These are phyloP conservation scores for Idaea biselata DNA, from an alignment of 2,888 invertebrate species.

Conservation along the genomic window DNA sequence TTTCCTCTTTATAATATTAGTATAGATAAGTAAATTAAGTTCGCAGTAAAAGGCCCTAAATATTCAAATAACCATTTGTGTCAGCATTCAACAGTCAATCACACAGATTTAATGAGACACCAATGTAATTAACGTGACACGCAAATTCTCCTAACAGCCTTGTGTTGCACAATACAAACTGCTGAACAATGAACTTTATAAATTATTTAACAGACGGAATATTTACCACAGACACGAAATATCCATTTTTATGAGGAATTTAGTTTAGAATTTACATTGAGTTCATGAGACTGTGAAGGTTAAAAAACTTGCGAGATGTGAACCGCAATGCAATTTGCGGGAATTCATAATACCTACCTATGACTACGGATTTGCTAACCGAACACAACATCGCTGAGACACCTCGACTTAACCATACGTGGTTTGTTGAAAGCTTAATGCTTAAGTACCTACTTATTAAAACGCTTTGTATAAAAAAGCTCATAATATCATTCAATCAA, in stretches of 20 bases:
- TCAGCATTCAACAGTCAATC: background rate
- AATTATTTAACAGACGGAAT: background rate
- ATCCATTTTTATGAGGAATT: background rate
- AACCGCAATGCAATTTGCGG: background rate
- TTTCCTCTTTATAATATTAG: too few relatives aligned
- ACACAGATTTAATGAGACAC: slow-evolving; percentile 5
- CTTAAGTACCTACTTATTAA: too few relatives aligned
- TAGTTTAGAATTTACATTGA: background rate
- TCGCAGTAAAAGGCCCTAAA: background rate
- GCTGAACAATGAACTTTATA: background rate
- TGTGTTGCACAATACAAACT: background rate
- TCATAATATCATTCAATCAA: too few relatives aligned
- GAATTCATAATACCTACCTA: too few relatives aligned
- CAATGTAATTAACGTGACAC: slow-evolving; percentile 15
- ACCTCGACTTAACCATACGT: too few relatives aligned
- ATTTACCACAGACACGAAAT: slow-evolving; percentile 3
- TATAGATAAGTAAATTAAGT: too few relatives aligned
- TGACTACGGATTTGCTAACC: too few relatives aligned
- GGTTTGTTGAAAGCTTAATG: too few relatives aligned
- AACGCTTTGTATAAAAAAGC: too few relatives aligned
- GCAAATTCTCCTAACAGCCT: background rate
- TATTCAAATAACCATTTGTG: background rate
- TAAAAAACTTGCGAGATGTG: background rate
- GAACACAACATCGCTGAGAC: too few relatives aligned
- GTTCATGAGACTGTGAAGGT: background rate